A percentile compares a stretch with the other conserved stretches of the same genome.
phyloP scores from a whole-genome alignment of 2,888 invertebrate genomes.

The Callosobruchus maculatus region DNA sequence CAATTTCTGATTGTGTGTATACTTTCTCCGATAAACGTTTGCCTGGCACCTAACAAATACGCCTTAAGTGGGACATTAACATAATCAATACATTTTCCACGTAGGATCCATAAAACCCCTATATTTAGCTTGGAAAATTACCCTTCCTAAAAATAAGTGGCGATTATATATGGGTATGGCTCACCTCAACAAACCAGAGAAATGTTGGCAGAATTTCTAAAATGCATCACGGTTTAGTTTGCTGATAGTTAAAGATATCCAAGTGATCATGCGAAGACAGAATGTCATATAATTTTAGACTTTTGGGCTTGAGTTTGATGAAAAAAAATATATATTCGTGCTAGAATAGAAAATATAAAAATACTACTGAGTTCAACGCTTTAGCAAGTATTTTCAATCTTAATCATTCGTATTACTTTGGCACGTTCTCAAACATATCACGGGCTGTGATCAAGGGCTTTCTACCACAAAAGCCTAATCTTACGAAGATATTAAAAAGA shows the following conservation, averaged over 20 bases:
- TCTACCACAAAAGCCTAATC: too few species aligned
- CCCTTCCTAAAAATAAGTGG: background rate
- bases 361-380: too few species aligned
- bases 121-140: background rate
- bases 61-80: background rate
- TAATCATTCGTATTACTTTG: too few species aligned
- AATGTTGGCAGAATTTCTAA: background rate
- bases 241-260: background rate
- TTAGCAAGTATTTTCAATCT: too few species aligned
- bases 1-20: background rate
- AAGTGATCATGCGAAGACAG: background rate
- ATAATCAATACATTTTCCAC: background rate
- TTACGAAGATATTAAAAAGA: too few species aligned
- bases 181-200: background rate
- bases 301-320: too few species aligned
- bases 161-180: background rate
- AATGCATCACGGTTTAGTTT: background rate
- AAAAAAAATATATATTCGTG: too few species aligned
- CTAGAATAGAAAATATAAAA: too few species aligned
- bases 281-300: background rate
- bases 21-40: background rate
- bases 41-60: background rate
- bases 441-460: too few species aligned
- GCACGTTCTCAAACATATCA: too few species aligned
- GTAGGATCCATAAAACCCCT: background rate